A percentile compares a stretch with the other conserved stretches of the same genome.
These are phyloP conservation scores for Fundulus diaphanus DNA, from an alignment of 2,797 vertebrate species.

Conservation along the genomic window DNA sequence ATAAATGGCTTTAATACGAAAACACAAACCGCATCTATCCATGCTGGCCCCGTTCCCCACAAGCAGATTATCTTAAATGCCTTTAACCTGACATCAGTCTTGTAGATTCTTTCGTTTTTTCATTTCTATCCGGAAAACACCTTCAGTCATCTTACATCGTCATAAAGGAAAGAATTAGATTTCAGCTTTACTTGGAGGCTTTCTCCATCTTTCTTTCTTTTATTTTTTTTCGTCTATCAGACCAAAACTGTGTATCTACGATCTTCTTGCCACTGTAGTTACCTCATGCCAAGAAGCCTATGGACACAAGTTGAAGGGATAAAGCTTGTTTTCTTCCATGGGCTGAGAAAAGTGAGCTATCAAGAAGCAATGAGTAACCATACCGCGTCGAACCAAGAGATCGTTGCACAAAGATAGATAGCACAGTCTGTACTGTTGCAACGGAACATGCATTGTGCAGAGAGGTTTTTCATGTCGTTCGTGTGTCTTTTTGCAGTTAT, in stretches of 20 bases:
- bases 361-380: constrained; percentile 5
- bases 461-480: not conserved
- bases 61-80: not conserved
- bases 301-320: constrained; percentile 21
- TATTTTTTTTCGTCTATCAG: not conserved
- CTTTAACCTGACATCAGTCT: not conserved
- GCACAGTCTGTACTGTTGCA: not conserved
- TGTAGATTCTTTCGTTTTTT: not conserved
- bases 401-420: not conserved
- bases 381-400: not conserved
- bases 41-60: not conserved
- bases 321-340: constrained; percentile 6
- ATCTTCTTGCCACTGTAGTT: constrained; percentile 4
- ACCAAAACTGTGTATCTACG: constrained; percentile 10
- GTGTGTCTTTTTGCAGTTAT: not conserved
- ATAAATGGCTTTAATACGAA: not conserved
- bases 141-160: constrained; percentile 9
- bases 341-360: constrained; percentile 6
- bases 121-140: not conserved
- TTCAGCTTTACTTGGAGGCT: constrained; percentile 16
- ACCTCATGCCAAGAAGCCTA: constrained; percentile 18
- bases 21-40: not conserved
- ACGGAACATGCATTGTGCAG: not conserved
- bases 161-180: constrained; percentile 15
- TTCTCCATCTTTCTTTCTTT: constrained; percentile 8